Conservation (phyloP, 2,888 invertebrate species). For the Meganola albula region DNA sequence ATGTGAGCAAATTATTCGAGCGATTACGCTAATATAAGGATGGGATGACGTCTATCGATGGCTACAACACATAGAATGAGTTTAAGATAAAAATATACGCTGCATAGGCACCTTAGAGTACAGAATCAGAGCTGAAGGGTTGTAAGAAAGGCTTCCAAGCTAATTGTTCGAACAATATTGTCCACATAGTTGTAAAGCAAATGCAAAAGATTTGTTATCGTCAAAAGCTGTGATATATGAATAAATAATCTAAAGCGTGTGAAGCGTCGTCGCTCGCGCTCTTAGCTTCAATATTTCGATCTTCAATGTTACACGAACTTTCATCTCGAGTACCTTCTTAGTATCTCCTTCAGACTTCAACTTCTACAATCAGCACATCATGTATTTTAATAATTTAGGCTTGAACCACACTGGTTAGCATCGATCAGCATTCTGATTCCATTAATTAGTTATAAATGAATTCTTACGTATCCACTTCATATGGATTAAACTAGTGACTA, state of each 20-base stretch:
- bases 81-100: background rate
- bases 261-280: slow-evolving; percentile 52
- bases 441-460: too few relatives aligned
- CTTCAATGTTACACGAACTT: slow-evolving; percentile 39
- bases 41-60: slow-evolving; percentile 5
- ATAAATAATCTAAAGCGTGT: slow-evolving; percentile 66
- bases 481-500: too few relatives aligned
- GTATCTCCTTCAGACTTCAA: slow-evolving; percentile 32
- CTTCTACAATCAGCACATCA: slow-evolving; percentile 65
- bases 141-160: slow-evolving; percentile 34
- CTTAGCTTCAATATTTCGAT: slow-evolving; percentile 42
- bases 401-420: too few relatives aligned
- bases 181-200: slow-evolving; percentile 66
- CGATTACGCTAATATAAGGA: slow-evolving; percentile 40
- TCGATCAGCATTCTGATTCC: too few relatives aligned
- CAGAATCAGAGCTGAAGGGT: slow-evolving; percentile 2
- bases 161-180: slow-evolving; percentile 71
- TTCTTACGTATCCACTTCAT: too few relatives aligned
- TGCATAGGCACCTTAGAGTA: background rate
- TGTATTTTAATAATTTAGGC: slow-evolving; percentile 51
- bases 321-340: slow-evolving; percentile 35
- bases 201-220: slow-evolving; percentile 78
- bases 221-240: slow-evolving; percentile 78
- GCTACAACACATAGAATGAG: background rate
- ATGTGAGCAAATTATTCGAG: slow-evolving; percentile 71